Conservation (phyloP, 2,888 invertebrate genomes). For the Byasa hedistus region DNA sequence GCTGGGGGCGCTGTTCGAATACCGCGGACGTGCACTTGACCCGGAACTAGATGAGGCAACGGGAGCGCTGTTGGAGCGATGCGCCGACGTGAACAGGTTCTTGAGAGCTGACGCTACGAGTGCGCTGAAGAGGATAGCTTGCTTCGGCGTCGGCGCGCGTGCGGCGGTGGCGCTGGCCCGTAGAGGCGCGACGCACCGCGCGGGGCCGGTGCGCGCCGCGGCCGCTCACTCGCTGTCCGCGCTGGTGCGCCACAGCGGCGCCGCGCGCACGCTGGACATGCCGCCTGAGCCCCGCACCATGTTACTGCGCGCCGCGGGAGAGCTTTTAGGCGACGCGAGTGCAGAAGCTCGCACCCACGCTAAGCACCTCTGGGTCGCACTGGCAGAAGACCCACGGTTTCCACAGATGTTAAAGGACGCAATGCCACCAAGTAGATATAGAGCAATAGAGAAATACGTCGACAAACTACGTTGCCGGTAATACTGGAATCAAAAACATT, state of each 20-base stretch:
- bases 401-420: slow-evolving; percentile 88
- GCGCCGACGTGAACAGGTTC: slow-evolving; percentile 96
- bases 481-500: slow-evolving; percentile 16
- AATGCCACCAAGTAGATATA: slow-evolving; percentile 87
- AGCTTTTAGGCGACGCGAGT: slow-evolving; percentile 91
- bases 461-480: slow-evolving; percentile 73
- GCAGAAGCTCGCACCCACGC: slow-evolving; percentile 91
- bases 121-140: slow-evolving; percentile 90
- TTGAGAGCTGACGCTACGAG: slow-evolving; percentile 92
- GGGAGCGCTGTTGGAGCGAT: slow-evolving; percentile 89
- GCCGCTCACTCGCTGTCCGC: slow-evolving; percentile 88
- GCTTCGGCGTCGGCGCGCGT: slow-evolving; percentile 84
- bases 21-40: slow-evolving; percentile 79
- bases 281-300: slow-evolving; percentile 89
- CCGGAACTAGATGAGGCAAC: slow-evolving; percentile 93
- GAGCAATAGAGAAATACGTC: slow-evolving; percentile 91
- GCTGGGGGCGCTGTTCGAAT: slow-evolving; percentile 87
- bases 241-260: slow-evolving; percentile 86
- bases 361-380: slow-evolving; percentile 86
- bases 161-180: slow-evolving; percentile 83
- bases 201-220: slow-evolving; percentile 91
- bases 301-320: slow-evolving; percentile 89
- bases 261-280: slow-evolving; percentile 85
- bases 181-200: slow-evolving; percentile 89
- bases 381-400: slow-evolving; percentile 88